Evolutionary conservation across 2,113 vertebrate genomes (phyloP), one percentile per base, ranked within the genome.

Genomic region (Ailuropoda melanoleuca): DNA sequence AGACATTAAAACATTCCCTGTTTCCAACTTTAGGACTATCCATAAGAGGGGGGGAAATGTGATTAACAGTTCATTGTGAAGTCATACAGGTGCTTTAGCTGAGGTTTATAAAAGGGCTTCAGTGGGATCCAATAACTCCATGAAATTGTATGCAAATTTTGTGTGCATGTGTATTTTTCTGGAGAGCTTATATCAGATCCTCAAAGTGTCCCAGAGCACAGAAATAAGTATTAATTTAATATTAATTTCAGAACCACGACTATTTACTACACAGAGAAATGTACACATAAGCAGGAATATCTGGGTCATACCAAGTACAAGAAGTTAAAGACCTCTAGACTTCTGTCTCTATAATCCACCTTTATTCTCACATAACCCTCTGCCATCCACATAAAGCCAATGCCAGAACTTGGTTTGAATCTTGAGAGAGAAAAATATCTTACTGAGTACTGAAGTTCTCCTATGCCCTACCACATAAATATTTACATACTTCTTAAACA

Each of bases 401-500:
- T 29, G 26, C 1, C 53, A 94, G 48, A 95, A 91, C 12, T 62
- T 82, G 55, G 19, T 85, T 48, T 82, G 26, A 95, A 83, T 83
- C 13, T 70, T 95, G 11, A 62, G 13, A 70, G 13, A 80, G 34
- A 72, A 72, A 74, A 66, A 78, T 15, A 48, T 48, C 15, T 62
- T 83, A 48, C 60, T 91, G 23, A 96, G 24, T 95, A 89, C 1
- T 75, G 24, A 11, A 92, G 11, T 29, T 87, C 93, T 95, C 37
- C 50, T 26, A 64, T 70, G 4, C 1, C 18, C 37, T 92, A 56
- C 58, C 26, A 58, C 53, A n/a, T 86, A 94, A 95, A 85, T 78
- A 93, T 86, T 93, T 96, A 96, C 18, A 84, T 46, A 75, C 31
- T 88, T 83, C 29, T 96, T 95, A 90, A 88, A 56, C 10, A 77